Evolutionary conservation across 2,113 vertebrate species (phyloP).

Genomic region (Todiramphus saurophagus): DNA sequence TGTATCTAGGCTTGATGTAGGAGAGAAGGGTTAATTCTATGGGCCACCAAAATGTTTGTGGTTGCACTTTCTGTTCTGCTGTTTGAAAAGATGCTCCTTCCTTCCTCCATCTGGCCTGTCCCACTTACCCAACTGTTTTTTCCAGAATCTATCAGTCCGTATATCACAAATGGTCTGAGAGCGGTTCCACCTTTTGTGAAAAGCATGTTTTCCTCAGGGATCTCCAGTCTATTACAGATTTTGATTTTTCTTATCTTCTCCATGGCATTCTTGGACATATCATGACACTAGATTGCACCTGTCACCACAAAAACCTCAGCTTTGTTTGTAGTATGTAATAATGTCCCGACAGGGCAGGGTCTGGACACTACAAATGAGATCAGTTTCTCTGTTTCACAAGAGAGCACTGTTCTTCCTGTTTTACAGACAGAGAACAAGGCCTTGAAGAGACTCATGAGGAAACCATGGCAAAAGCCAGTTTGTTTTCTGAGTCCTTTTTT

Average conservation of each 20-base stretch:
- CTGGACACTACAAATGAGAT: background rate
- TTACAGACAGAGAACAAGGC: background rate
- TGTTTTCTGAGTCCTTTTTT: background rate
- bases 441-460: background rate
- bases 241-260: background rate
- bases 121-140: background rate
- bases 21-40: background rate
- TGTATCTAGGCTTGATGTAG: background rate
- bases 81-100: background rate
- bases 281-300: background rate
- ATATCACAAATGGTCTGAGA: background rate
- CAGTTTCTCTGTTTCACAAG: background rate
- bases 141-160: background rate
- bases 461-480: background rate
- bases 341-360: background rate
- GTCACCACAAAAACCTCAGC: background rate
- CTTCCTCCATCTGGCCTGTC: background rate
- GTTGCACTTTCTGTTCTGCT: background rate
- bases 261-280: background rate
- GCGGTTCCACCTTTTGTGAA: background rate
- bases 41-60: fast-evolving
- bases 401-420: background rate
- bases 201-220: background rate
- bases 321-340: background rate
- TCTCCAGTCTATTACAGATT: background rate